Conservation (phyloP, 2,113 vertebrate genomes). For the Pelecanus crispus region DNA sequence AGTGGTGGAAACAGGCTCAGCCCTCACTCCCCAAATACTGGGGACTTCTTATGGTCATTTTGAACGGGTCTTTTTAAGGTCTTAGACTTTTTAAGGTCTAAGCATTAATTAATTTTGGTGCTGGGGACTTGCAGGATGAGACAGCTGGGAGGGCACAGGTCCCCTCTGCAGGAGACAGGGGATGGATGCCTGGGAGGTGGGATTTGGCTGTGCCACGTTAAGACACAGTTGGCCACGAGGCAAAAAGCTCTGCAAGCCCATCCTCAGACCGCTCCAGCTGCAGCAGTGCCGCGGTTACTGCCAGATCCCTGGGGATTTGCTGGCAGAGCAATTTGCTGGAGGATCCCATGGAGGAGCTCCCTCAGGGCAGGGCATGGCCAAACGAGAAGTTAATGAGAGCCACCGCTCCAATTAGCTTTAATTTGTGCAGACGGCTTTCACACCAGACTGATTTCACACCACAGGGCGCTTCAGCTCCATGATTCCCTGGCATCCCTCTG, state of each 20-base stretch:
- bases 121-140: background rate
- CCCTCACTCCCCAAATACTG: background rate
- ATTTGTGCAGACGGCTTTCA: background rate
- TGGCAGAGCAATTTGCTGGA: background rate
- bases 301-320: rapidly evolving
- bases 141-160: background rate
- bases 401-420: background rate
- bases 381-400: background rate
- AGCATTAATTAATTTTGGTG: background rate
- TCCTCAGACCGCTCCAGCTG: rapidly evolving
- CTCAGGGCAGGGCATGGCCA: background rate
- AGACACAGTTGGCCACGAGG: rapidly evolving
- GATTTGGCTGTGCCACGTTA: background rate
- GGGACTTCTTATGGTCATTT: too few species aligned
- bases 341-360: background rate
- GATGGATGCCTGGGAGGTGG: background rate
- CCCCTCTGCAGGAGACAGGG: background rate
- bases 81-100: rapidly evolving
- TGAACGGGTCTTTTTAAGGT: background rate
- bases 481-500: rapidly evolving
- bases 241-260: background rate
- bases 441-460: background rate
- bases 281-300: rapidly evolving
- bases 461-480: rapidly evolving
- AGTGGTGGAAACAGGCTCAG: background rate